Percentiles rank a stretch among this genome's conserved stretches.
phyloP scores from a whole-genome alignment of 2,888 invertebrate genomes.

The Bombylius discolor region DNA sequence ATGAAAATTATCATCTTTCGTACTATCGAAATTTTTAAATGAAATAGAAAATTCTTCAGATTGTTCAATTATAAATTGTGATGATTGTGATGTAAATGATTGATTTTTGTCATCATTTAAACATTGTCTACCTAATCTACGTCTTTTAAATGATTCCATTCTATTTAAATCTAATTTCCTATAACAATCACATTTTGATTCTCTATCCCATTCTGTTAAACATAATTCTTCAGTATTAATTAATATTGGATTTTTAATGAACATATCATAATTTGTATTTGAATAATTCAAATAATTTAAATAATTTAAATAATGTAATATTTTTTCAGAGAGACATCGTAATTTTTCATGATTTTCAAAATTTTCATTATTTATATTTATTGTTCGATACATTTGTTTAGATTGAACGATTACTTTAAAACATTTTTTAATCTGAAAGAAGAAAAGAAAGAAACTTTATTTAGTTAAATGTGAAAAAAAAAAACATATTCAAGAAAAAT shows the following conservation, averaged over 20 bases:
- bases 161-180: slow-evolving; percentile 38
- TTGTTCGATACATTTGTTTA: not conserved
- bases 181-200: slow-evolving; percentile 48
- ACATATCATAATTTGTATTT: slow-evolving; percentile 18
- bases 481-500: too few relatives aligned
- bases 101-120: slow-evolving; percentile 13
- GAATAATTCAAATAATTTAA: slow-evolving; percentile 23
- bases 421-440: slow-evolving; percentile 17
- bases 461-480: too few relatives aligned
- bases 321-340: slow-evolving; percentile 29
- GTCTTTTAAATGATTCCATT: slow-evolving; percentile 35
- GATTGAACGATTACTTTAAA: slow-evolving; percentile 11
- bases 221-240: slow-evolving; percentile 44
- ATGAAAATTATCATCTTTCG: too few relatives aligned
- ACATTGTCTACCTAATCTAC: slow-evolving; percentile 29
- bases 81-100: slow-evolving; percentile 3
- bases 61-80: too few relatives aligned
- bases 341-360: slow-evolving; percentile 38
- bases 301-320: not conserved
- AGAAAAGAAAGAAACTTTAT: too few relatives aligned
- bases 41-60: too few relatives aligned
- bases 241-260: slow-evolving; percentile 25
- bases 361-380: slow-evolving; percentile 17
- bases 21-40: too few relatives aligned
- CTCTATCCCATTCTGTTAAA: slow-evolving; percentile 43